Evolutionary conservation across 1,140 invertebrate species (phyloP), one percentile per base, ranked within the genome.

Genomic region (Drosophila burlai): DNA sequence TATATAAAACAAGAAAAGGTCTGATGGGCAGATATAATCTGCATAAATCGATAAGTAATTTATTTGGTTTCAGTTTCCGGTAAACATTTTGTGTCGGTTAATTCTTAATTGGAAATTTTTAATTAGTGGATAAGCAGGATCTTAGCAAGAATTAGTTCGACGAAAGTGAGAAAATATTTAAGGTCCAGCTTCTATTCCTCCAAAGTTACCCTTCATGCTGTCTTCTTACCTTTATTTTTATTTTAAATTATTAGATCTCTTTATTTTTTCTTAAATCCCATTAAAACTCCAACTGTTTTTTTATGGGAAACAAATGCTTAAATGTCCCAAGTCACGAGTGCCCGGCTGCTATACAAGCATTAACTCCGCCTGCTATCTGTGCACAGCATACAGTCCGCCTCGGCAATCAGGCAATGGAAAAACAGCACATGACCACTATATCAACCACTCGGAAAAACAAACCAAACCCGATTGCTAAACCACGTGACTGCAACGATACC

Each of bases 391-490:
- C 31, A 69, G 29, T 54, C 43, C 47, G 50, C 38, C 38, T 67
- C 21, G 24, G 67, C 67, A 71, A 71, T 71, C 67, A 63, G 67
- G 67, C 67, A 68, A 50, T 71, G 64, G 67, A 71, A 68, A 69
- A 71, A 68, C 67, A 71, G 49, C 67, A 71, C 67, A 71, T 71
- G 67, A 68, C 49, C 67, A 68, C 64, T 66, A 66, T 73, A 72
- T 60, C 68, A 73, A 60, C 68, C 29, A 52, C 45, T 74, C 55
- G 68, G 71, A 73, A 74, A 67, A 73, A 73, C 68, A 74, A 74
- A 73, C 68, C 68, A 73, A 74, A 73, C 67, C 68, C 71, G 67
- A 74, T 73, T 74, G 68, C 67, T 59, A 60, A 73, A 61, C 71
- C 71, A 74, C 71, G 71, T 74, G 71, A 74, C 68, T 61, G 71